These are phyloP conservation scores for Druon quercuslanigerum DNA, from an alignment of 1,140 invertebrate species.

Conservation along the genomic window DNA sequence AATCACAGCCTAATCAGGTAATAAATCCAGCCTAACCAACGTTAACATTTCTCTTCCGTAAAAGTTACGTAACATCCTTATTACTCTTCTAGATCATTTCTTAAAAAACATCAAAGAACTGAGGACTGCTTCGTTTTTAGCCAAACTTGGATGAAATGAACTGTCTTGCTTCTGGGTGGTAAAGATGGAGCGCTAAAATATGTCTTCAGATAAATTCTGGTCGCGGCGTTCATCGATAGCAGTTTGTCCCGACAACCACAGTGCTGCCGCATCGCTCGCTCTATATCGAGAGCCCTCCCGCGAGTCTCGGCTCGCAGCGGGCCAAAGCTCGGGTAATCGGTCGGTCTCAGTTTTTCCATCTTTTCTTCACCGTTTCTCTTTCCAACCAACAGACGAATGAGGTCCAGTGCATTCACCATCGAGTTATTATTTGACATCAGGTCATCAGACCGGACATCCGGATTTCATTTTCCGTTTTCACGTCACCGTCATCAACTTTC, in stretches of 20 bases:
- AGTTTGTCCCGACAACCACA: slow-evolving; percentile 46
- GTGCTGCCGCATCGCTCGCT: slow-evolving; percentile 56
- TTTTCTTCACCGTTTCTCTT: background rate
- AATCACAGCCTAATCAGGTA: too few species aligned
- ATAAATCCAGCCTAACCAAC: too few species aligned
- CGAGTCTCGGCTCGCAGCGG: slow-evolving; percentile 39
- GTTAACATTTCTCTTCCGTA: too few species aligned
- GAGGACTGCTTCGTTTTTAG: background rate
- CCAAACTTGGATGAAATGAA: background rate
- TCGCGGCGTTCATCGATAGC: slow-evolving; percentile 44
- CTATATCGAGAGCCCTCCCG: slow-evolving; percentile 64
- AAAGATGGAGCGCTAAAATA: slow-evolving; percentile 22
- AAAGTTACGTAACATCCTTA: background rate
- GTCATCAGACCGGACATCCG: slow-evolving; percentile 18
- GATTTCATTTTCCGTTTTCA: slow-evolving; percentile 31
- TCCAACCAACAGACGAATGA: background rate
- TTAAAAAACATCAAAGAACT: background rate
- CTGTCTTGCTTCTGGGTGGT: background rate
- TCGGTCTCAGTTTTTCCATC: slow-evolving; percentile 25
- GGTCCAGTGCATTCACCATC: background rate
- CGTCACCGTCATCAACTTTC: slow-evolving; percentile 3
- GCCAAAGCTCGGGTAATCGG: slow-evolving; percentile 31
- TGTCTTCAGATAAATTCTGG: slow-evolving; percentile 14
- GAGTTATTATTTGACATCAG: slow-evolving; percentile 8
- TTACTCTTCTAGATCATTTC: too few species aligned